phyloP scores from a whole-genome alignment of 2,113 vertebrate genomes.

The Antechinus stuartii region DNA sequence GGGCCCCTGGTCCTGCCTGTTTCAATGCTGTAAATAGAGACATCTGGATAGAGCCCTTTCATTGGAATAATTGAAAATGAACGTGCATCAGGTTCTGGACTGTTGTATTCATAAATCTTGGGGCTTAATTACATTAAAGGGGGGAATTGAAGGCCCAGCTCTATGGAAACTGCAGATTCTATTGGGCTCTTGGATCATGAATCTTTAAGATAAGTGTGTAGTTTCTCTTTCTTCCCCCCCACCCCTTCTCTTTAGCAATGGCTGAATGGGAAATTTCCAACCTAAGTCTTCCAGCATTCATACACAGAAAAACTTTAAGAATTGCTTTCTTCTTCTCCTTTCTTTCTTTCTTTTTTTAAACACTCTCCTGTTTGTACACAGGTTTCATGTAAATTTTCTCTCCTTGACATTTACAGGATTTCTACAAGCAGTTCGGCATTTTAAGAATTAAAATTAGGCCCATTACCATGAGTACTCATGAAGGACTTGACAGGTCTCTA shows the following conservation, averaged over 20 bases:
- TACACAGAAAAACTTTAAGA: slow-evolving; percentile 58
- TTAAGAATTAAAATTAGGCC: neutral
- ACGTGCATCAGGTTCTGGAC: slow-evolving; percentile 97
- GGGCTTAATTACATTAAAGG: slow-evolving; percentile 97
- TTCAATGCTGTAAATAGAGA: slow-evolving; percentile 92
- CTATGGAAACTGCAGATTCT: slow-evolving; percentile 93
- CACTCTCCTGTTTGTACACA: neutral
- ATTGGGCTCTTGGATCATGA: slow-evolving; percentile 91
- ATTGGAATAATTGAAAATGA: slow-evolving; percentile 93
- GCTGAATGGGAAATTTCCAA: slow-evolving; percentile 82
- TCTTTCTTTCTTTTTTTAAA: neutral
- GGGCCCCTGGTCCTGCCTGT: slow-evolving; percentile 85
- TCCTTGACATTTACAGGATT: rapidly evolving
- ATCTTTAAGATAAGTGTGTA: slow-evolving; percentile 88
- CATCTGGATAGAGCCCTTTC: slow-evolving; percentile 94
- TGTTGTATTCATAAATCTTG: slow-evolving; percentile 96
- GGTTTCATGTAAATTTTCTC: rapidly evolving
- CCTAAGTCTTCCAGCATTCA: slow-evolving; percentile 58
- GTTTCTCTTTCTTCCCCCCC: slow-evolving; percentile 71
- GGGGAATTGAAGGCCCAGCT: slow-evolving; percentile 90
- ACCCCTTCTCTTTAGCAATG: slow-evolving; percentile 57
- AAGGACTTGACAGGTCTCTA: slow-evolving; percentile 9
- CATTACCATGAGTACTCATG: neutral
- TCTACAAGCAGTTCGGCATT: rapidly evolving
- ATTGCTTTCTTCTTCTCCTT: slow-evolving; percentile 3